Evolutionary conservation across 64 coral and sea anemone species (phyloP).

Genomic region (Trachythela sp.): DNA sequence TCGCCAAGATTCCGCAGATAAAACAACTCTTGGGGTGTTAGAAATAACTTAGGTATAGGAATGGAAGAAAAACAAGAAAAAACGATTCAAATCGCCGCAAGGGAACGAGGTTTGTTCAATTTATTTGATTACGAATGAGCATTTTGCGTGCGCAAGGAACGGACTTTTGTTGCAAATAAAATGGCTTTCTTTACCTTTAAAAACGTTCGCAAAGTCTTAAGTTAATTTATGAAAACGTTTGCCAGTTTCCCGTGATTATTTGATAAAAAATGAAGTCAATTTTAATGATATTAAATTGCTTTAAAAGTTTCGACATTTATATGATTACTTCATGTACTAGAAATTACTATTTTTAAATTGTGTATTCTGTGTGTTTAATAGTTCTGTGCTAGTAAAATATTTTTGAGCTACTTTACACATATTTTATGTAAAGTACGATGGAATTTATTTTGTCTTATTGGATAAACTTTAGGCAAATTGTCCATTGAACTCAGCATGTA

Average conservation of each 20-base stretch:
- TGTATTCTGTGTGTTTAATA: no score
- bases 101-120: conserved; percentile 69
- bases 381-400: no score
- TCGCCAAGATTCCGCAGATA: background rate
- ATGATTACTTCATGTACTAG: no score
- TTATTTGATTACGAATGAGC: background rate
- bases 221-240: background rate
- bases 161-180: background rate
- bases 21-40: background rate
- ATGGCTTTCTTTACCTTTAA: background rate
- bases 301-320: no score
- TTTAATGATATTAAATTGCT: no score
- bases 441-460: no score
- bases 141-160: background rate
- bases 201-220: background rate
- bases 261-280: background rate
- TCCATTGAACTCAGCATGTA: no score
- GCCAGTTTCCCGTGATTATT: background rate
- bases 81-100: conserved; percentile 61
- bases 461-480: no score
- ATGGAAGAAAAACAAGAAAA: conserved; percentile 45
- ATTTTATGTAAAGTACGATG: no score
- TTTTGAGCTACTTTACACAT: no score
- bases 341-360: no score
- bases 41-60: conserved; percentile 12